Percentiles rank a stretch among this genome's conserved stretches.
Evolutionary conservation across 2,797 vertebrate species (phyloP).

Genomic region (Melanotaenia trifasciata): DNA sequence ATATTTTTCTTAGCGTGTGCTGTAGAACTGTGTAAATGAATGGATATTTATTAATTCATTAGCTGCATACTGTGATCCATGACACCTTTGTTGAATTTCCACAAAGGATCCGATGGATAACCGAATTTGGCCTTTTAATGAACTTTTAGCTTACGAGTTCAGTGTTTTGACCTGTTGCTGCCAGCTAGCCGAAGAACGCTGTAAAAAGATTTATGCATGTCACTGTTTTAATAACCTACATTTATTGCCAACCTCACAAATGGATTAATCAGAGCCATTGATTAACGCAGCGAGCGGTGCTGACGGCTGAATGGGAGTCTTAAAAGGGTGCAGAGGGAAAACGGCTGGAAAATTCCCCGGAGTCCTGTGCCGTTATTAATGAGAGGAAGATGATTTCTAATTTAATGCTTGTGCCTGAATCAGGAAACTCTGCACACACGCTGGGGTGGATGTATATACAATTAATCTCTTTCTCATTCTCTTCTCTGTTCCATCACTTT

Average conservation of each 20-base stretch:
- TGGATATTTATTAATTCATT: neutral
- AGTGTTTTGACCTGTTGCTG: slow-evolving; percentile 48
- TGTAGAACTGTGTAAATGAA: neutral
- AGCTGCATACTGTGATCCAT: neutral
- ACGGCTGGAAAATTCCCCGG: slow-evolving; percentile 44
- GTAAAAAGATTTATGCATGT: slow-evolving; percentile 42
- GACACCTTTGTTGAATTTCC: too few relatives aligned
- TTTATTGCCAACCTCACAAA: slow-evolving; percentile 67
- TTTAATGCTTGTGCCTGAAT: slow-evolving; percentile 29
- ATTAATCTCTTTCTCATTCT: neutral
- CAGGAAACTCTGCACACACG: slow-evolving; percentile 13
- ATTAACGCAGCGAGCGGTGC: slow-evolving; percentile 38
- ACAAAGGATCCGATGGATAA: neutral
- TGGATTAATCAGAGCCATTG: slow-evolving; percentile 72
- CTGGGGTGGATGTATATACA: neutral
- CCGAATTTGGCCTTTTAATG: neutral
- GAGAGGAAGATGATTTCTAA: slow-evolving; percentile 41
- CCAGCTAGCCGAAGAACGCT: neutral
- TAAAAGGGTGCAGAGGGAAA: slow-evolving; percentile 35
- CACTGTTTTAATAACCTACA: slow-evolving; percentile 64
- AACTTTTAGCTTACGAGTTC: slow-evolving; percentile 6
- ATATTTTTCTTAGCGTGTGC: neutral
- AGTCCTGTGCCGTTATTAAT: slow-evolving; percentile 66
- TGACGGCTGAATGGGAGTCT: slow-evolving; percentile 28
- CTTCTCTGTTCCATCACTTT: neutral